Conservation (phyloP, 2,113 vertebrate genomes). For the Platysteira castanea region DNA sequence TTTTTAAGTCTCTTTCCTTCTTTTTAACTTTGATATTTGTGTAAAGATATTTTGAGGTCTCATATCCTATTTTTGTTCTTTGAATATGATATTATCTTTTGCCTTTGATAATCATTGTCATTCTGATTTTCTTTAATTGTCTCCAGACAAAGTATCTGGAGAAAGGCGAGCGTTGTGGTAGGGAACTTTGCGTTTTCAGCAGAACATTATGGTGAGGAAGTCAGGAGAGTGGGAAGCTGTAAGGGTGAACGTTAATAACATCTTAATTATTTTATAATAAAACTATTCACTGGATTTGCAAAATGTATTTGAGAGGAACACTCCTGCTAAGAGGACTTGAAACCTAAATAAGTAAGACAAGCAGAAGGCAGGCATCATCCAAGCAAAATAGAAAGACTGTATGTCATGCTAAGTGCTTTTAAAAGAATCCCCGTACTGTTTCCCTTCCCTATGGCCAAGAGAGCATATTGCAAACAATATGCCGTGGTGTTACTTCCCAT, state of each 20-base stretch:
- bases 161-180: not conserved
- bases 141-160: not conserved
- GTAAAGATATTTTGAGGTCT: constrained; percentile 44
- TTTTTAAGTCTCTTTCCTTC: constrained; percentile 16
- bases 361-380: constrained; percentile 49
- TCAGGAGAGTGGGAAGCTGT: not conserved
- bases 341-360: constrained; percentile 40
- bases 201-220: not conserved
- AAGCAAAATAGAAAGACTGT: constrained; percentile 47
- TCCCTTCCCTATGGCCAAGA: constrained; percentile 51
- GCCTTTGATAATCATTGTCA: constrained; percentile 29
- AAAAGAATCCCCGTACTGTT: constrained; percentile 42
- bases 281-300: not conserved
- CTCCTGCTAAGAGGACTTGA: not conserved
- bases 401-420: constrained; percentile 44
- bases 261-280: constrained; percentile 18
- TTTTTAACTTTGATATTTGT: constrained; percentile 37
- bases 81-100: constrained; percentile 32
- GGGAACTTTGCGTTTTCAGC: not conserved
- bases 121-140: constrained; percentile 38
- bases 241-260: not conserved
- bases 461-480: constrained; percentile 59
- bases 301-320: not conserved
- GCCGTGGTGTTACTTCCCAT: constrained; percentile 28
- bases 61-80: constrained; percentile 16